These are phyloP conservation scores for Protonemura montana DNA, from an alignment of 2,888 invertebrate genomes.

Conservation along the genomic window DNA sequence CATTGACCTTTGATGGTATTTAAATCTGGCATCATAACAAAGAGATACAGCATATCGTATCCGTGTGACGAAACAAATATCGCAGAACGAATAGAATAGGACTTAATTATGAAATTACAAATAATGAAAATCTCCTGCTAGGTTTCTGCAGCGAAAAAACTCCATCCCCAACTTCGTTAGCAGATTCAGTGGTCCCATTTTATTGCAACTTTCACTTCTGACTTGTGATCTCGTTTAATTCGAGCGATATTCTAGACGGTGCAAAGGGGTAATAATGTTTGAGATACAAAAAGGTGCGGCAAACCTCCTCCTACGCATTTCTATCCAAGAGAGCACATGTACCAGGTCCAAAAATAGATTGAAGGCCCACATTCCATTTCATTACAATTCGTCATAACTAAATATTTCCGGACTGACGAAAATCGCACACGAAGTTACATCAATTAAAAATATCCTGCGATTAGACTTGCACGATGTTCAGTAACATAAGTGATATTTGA, in stretches of 20 bases:
- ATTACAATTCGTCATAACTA: background rate
- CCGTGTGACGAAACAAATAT: too few species aligned
- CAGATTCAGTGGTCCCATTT: too few species aligned
- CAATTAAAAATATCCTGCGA: background rate
- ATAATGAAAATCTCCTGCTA: too few species aligned
- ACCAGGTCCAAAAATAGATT: background rate
- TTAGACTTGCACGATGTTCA: background rate
- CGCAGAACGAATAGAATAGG: too few species aligned
- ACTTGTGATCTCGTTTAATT: background rate
- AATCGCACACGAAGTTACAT: background rate
- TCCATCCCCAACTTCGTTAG: too few species aligned
- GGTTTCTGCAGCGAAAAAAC: too few species aligned
- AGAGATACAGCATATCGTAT: background rate
- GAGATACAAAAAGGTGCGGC: background rate
- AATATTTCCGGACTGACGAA: background rate
- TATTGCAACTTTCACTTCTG: background rate
- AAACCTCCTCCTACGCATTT: background rate
- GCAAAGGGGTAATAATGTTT: background rate
- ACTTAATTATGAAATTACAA: too few species aligned
- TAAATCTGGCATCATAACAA: background rate
- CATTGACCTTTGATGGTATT: slow-evolving; percentile 12
- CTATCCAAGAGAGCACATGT: background rate
- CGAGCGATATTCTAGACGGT: background rate
- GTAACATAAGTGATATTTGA: background rate
- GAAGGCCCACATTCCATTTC: slow-evolving; percentile 2